phyloP scores from a whole-genome alignment of 2,797 vertebrate species.

The Micrastur ruficollis region DNA sequence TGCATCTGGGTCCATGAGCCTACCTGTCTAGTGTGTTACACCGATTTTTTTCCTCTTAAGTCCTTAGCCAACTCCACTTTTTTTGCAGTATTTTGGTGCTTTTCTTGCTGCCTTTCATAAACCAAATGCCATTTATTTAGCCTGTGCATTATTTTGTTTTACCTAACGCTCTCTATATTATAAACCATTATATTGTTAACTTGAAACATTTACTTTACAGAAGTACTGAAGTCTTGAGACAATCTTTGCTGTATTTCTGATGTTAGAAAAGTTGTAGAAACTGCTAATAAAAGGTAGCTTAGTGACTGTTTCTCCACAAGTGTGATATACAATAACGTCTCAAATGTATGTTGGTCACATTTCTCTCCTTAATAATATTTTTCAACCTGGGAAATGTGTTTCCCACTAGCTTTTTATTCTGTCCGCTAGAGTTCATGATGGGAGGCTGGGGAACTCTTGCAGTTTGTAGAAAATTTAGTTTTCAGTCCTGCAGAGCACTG shows the following conservation, averaged over 20 bases:
- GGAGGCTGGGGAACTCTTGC: background rate
- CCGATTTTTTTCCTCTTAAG: background rate
- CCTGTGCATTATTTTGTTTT: background rate
- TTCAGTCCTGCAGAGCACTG: background rate
- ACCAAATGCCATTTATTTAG: background rate
- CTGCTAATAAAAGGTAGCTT: constrained; percentile 52
- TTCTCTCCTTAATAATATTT: background rate
- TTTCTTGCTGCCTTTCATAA: constrained; percentile 15
- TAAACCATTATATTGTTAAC: constrained; percentile 20
- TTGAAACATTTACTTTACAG: constrained; percentile 13
- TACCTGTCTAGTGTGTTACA: background rate
- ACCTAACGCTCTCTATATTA: background rate
- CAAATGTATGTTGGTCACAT: constrained; percentile 2
- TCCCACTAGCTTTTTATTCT: background rate
- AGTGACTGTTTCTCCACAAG: constrained; percentile 36
- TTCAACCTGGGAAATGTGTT: background rate
- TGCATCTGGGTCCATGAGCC: background rate
- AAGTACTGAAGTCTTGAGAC: constrained; percentile 33
- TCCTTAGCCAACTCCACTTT: background rate
- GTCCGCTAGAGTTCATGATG: background rate
- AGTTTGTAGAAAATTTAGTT: background rate
- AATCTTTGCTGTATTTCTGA: constrained; percentile 48
- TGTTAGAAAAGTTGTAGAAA: constrained; percentile 38
- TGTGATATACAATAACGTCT: constrained; percentile 18
- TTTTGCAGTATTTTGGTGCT: background rate